Conservation (phyloP, 2,797 vertebrate genomes). For the Malurus leucopterus region DNA sequence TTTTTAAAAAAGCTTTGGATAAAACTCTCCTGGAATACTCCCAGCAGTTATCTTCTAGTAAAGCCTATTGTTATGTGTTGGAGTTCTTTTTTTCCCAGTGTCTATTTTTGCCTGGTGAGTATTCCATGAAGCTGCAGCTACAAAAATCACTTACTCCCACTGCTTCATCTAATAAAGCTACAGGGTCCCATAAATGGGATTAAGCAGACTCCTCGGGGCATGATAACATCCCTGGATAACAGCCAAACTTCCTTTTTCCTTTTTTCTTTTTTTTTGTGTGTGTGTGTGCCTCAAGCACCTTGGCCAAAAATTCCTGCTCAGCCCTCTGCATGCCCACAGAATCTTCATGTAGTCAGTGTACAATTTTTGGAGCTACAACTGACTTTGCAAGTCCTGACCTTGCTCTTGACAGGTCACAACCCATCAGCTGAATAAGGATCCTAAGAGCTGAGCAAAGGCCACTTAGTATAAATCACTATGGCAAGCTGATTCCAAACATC, state of each 20-base stretch:
- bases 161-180: conserved; percentile 3
- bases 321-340: background rate
- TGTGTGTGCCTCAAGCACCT: background rate
- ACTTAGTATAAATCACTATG: conserved; percentile 2
- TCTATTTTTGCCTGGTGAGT: conserved; percentile 14
- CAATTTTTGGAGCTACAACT: background rate
- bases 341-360: background rate
- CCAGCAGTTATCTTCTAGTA: background rate
- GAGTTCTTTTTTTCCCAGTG: background rate
- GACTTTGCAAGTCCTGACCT: background rate
- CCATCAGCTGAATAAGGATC: background rate
- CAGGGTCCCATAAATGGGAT: conserved; percentile 2
- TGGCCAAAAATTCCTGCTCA: background rate
- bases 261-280: too few species aligned
- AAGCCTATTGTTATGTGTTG: background rate
- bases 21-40: background rate
- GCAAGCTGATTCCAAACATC: conserved; percentile 13
- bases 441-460: background rate
- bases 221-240: background rate
- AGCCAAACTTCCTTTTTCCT: background rate
- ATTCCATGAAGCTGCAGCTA: background rate
- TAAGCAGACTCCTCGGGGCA: background rate
- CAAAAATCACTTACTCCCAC: background rate
- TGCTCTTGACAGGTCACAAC: conserved; percentile 27
- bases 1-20: background rate